phyloP scores from a whole-genome alignment of 2,888 invertebrate genomes.

The Leptinotarsa juncta region DNA sequence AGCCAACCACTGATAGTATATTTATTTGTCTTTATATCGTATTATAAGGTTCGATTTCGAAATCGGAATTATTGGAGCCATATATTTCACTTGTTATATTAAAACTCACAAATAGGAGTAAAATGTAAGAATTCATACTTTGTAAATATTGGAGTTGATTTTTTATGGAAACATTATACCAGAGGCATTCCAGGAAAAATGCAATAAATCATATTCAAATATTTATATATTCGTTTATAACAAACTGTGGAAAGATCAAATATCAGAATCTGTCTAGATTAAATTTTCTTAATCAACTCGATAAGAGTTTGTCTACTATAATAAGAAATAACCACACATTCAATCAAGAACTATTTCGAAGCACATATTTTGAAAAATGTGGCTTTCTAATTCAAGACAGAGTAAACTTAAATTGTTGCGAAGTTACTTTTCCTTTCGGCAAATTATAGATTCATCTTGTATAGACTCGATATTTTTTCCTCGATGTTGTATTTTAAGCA shows the following conservation, averaged over 20 bases:
- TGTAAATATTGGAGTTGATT: no score
- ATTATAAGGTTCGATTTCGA: no score
- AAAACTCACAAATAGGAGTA: background rate
- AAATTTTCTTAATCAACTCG: no score
- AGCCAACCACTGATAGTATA: no score
- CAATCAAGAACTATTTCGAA: no score
- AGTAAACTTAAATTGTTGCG: background rate
- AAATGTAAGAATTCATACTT: no score
- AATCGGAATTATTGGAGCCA: background rate
- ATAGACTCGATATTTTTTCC: background rate
- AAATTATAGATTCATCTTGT: background rate
- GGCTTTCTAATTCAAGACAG: background rate
- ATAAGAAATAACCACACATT: no score
- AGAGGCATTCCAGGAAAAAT: background rate
- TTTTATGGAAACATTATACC: no score
- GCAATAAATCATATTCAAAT: background rate
- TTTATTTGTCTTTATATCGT: no score
- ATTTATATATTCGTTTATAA: no score
- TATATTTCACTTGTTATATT: slow-evolving; percentile 1
- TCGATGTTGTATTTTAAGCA: slow-evolving; percentile 12
- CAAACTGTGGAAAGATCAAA: background rate
- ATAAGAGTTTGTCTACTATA: no score
- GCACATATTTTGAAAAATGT: background rate
- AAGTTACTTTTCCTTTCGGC: background rate
- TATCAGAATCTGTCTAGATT: no score